Percentiles rank a stretch among this genome's conserved stretches.
phyloP scores from a whole-genome alignment of 2,797 vertebrate genomes.

The Pseudochirops corinnae region DNA sequence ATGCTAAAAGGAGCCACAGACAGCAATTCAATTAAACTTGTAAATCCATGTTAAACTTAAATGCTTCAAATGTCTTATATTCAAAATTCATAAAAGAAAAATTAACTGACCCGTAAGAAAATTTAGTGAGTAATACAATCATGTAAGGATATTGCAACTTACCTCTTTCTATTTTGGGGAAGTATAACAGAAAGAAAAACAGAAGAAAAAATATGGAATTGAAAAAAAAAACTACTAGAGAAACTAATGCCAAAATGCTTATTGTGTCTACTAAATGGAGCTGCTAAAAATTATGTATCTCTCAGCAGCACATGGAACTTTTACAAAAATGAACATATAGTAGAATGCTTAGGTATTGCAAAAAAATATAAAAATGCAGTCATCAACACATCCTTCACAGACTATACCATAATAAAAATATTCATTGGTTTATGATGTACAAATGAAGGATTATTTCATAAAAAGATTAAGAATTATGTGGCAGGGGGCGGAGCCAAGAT shows the following conservation, averaged over 20 bases:
- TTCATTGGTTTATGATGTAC: not conserved
- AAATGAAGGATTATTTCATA: not conserved
- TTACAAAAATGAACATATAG: not conserved
- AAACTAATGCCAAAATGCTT: not conserved
- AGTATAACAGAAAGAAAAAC: not conserved
- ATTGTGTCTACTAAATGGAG: not conserved
- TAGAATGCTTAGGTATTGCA: not conserved
- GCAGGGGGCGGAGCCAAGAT: too few species aligned
- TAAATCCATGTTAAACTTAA: not conserved
- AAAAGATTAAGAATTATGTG: not conserved
- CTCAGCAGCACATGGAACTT: not conserved
- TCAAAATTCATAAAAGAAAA: not conserved
- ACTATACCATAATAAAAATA: not conserved
- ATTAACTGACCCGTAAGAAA: not conserved
- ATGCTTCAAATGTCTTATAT: not conserved
- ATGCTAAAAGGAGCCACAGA: not conserved
- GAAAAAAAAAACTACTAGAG: not conserved
- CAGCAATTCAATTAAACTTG: not conserved
- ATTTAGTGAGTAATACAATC: not conserved
- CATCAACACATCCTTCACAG: not conserved
- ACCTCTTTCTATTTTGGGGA: not conserved
- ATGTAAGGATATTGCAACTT: not conserved
- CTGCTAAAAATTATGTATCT: not conserved
- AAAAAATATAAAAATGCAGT: not conserved
- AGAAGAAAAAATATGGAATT: not conserved